Conservation (phyloP, 2,797 vertebrate species). For the Danio kyathit region DNA sequence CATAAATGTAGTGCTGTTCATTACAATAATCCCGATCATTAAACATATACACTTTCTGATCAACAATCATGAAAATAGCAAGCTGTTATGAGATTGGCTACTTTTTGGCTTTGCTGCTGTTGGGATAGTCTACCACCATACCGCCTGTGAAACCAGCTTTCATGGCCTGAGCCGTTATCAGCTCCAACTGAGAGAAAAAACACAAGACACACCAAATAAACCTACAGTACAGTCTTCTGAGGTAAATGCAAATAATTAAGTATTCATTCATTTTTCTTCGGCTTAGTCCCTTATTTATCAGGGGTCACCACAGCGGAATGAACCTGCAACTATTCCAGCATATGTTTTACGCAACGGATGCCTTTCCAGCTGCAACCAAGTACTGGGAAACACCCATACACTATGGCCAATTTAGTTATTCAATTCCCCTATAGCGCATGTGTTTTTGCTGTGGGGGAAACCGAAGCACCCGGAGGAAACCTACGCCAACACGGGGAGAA, state of each 20-base stretch:
- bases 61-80: conserved; percentile 20
- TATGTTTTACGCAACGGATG: too few relatives aligned
- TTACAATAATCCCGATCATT: background rate
- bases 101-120: conserved; percentile 98
- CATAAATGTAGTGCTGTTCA: background rate
- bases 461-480: too few relatives aligned
- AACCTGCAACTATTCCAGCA: too few relatives aligned
- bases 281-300: too few relatives aligned
- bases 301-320: too few relatives aligned
- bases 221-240: background rate
- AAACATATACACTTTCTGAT: background rate
- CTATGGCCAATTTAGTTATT: too few relatives aligned
- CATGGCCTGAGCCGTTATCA: conserved; percentile 94
- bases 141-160: conserved; percentile 94
- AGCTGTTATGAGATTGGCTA: conserved; percentile 56
- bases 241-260: background rate
- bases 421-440: too few relatives aligned
- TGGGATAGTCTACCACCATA: conserved; percentile 96
- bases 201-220: background rate
- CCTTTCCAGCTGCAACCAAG: too few relatives aligned
- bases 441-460: too few relatives aligned
- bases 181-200: conserved; percentile 83
- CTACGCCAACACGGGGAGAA: too few relatives aligned
- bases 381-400: too few relatives aligned
- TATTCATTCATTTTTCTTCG: too few relatives aligned